Percentiles rank a stretch among this genome's conserved stretches.
Evolutionary conservation across 2,888 invertebrate species (phyloP).

Genomic region (Cryptops parisi): DNA sequence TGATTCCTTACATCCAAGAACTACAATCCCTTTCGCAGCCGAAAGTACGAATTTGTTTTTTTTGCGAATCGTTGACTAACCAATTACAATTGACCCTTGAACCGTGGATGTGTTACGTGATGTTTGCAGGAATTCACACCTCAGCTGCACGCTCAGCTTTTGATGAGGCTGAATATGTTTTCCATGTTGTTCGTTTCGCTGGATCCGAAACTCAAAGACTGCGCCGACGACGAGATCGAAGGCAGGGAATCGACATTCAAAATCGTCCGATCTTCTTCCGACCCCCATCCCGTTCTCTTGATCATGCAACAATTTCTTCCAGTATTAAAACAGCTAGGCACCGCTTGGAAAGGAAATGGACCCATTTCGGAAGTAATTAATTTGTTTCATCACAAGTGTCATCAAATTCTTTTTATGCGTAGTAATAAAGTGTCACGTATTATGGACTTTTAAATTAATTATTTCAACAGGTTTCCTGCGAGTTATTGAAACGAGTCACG

Average conservation of each 20-base stretch:
- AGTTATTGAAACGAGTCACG: constrained; percentile 55
- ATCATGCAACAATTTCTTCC: constrained; percentile 48
- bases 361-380: neutral
- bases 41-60: constrained; percentile 34
- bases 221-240: constrained; percentile 25
- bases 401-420: too few relatives aligned
- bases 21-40: constrained; percentile 41
- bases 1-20: constrained; percentile 50
- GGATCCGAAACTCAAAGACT: constrained; percentile 33
- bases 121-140: constrained; percentile 1
- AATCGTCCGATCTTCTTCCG: neutral
- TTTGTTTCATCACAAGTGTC: too few relatives aligned
- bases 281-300: constrained; percentile 41
- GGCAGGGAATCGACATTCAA: constrained; percentile 16
- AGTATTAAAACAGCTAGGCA: constrained; percentile 34
- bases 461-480: constrained; percentile 54
- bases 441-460: too few relatives aligned
- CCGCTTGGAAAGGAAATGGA: neutral
- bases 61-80: too few relatives aligned
- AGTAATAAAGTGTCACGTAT: too few relatives aligned
- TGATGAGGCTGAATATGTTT: constrained; percentile 51
- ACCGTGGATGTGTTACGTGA: too few relatives aligned
- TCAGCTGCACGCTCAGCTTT: constrained; percentile 28
- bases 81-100: too few relatives aligned
- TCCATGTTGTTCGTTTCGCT: constrained; percentile 48